Base-by-base conservation (phyloP, 2,888 invertebrate genomes). In the Sarcophaga variegata region DNA sequence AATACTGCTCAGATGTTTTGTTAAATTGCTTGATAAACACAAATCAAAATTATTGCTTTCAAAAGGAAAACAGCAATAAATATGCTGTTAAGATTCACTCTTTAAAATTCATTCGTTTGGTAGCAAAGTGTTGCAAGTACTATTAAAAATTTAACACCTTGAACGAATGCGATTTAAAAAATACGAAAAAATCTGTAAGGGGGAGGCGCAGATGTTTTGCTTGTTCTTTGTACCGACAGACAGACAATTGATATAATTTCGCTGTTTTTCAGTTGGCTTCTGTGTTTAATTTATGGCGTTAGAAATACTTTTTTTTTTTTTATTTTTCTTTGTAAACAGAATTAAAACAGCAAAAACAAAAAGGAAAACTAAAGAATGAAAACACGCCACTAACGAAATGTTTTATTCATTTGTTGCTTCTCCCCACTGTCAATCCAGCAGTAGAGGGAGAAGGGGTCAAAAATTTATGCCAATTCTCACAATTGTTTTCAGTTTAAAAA, bases 1-100 rank as follows among this genome's bases (percentile, higher is more conserved):
- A 37, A 37, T 8, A 37, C 8, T 37, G 37, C 37, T 37, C 37
- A 37, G 8, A 37, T 37, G 37, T 37, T 82, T 76, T 82, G 66
- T 70, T 76, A 70, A 82, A 76, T 25, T 82, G 82, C 76, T 71
- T 76, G 17, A 77, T 71, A 82, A 76, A 76, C 37, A 76, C 69
- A 75, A 81, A 81, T 70, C 69, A 63, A 37, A 37, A 37, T 37
- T 37, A 81, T 70, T 81, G 70, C 76, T 76, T 76, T 70, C 63
- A 76, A 54, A 76, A 54, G 66, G 2, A 47, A 59, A 22, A 49
- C 49, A 64, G 64, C 20, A 59, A 71, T 64, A 20, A 80, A 47
- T 66, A 45, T 37, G 10, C 37, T 10, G 10, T 4, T 4, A 37
- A 37, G 37, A 10, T 37, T 37, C 2, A 37, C 37, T 37, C 37